Conservation (phyloP, 2,113 vertebrate species). For the Urocolius indicus region DNA sequence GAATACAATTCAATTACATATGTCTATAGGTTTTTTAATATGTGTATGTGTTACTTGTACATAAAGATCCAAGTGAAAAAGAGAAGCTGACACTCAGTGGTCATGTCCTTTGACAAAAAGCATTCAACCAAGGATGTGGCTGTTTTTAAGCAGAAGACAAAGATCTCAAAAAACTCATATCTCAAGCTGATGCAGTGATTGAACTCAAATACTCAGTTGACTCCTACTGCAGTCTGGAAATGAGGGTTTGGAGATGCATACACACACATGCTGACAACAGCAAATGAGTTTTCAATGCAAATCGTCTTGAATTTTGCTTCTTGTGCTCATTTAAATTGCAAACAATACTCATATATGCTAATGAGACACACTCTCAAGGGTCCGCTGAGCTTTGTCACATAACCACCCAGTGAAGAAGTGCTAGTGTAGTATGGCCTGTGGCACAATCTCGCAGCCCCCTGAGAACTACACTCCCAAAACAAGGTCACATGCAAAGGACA, state of each 20-base stretch:
- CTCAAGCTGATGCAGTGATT: neutral
- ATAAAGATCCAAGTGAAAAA: neutral
- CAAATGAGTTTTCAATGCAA: neutral
- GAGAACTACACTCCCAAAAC: neutral
- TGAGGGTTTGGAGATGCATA: neutral
- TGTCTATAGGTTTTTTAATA: neutral
- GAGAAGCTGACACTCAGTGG: neutral
- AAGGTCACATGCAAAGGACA: neutral
- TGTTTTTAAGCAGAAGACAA: neutral
- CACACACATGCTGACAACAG: neutral
- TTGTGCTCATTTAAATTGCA: neutral
- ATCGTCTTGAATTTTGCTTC: neutral
- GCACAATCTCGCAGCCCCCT: neutral
- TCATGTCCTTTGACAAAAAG: neutral
- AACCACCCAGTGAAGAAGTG: neutral
- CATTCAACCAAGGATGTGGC: neutral
- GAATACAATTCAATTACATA: neutral
- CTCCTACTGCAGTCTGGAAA: neutral
- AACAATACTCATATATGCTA: neutral
- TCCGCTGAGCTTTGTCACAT: neutral
- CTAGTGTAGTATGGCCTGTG: rapidly evolving
- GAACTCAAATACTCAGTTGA: neutral
- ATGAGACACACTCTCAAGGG: neutral
- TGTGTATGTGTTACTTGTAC: neutral
- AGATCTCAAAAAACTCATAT: neutral